Conservation (phyloP, 2,797 vertebrate species). For the Danionella dracula region DNA sequence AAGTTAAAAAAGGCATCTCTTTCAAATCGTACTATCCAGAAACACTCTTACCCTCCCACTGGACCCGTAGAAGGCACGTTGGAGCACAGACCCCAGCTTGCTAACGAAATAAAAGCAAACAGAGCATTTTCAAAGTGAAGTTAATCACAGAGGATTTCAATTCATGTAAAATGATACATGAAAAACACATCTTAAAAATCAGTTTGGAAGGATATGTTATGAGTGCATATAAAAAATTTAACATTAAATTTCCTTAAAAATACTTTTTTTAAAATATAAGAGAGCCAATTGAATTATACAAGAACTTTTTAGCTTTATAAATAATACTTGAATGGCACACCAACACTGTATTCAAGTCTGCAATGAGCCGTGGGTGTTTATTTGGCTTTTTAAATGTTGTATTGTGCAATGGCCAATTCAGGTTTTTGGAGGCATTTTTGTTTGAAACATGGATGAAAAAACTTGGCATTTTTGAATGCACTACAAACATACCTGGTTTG, state of each 20-base stretch:
- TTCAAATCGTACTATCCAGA: neutral
- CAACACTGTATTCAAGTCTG: too few relatives aligned
- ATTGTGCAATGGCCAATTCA: neutral
- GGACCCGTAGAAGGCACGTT: constrained; percentile 79
- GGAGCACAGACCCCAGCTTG: constrained; percentile 81
- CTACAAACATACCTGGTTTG: constrained; percentile 71
- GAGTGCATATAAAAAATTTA: too few relatives aligned
- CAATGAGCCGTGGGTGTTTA: neutral
- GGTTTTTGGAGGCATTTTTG: neutral
- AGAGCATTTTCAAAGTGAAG: neutral
- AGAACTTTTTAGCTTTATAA: too few relatives aligned
- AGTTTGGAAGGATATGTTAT: too few relatives aligned
- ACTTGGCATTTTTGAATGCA: constrained; percentile 14
- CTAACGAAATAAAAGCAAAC: constrained; percentile 50
- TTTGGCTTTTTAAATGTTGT: neutral
- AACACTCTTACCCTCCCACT: constrained; percentile 68
- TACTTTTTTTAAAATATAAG: too few relatives aligned
- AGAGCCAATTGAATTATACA: too few relatives aligned
- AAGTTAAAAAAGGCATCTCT: neutral
- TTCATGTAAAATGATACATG: too few relatives aligned
- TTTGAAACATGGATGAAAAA: neutral
- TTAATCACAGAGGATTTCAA: neutral
- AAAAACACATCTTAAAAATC: too few relatives aligned
- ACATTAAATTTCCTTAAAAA: too few relatives aligned
- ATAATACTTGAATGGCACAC: too few relatives aligned